Conservation (phyloP, 1,140 invertebrate species). For the Leptonema lineaticorne region DNA sequence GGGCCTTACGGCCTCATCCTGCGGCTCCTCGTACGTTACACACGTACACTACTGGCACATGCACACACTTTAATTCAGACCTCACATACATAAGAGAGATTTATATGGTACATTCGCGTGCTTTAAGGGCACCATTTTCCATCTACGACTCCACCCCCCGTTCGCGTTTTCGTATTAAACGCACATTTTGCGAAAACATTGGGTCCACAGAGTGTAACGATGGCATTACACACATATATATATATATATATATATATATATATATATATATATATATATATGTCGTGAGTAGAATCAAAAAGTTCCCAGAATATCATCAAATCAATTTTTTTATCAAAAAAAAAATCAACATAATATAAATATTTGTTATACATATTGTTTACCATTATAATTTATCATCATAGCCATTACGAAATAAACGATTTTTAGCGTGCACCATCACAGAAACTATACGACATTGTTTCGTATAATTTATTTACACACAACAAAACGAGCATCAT, state of each 20-base stretch:
- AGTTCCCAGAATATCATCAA: too few relatives aligned
- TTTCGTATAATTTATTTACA: slow-evolving; percentile 20
- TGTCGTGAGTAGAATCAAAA: too few relatives aligned
- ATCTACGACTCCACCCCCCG: background rate
- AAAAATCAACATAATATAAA: too few relatives aligned
- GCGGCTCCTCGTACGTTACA: slow-evolving; percentile 15
- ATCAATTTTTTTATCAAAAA: too few relatives aligned
- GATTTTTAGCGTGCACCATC: too few relatives aligned
- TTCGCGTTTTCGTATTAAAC: slow-evolving; percentile 17
- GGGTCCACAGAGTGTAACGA: background rate
- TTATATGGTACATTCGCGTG: slow-evolving; percentile 24
- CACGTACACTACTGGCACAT: background rate
- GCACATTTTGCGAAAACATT: slow-evolving; percentile 19
- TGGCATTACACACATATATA: background rate
- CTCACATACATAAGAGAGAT: slow-evolving; percentile 13
- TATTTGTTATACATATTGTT: too few relatives aligned
- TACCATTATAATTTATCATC: too few relatives aligned
- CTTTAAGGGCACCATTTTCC: slow-evolving; percentile 22
- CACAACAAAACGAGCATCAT: slow-evolving; percentile 20
- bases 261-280: too few relatives aligned
- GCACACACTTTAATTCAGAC: background rate
- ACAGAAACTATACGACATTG: too few relatives aligned
- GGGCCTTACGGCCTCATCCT: slow-evolving; percentile 20
- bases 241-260: background rate
- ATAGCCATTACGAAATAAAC: too few relatives aligned